These are phyloP conservation scores for Agelas oroides DNA, from an alignment of 37 sponge, comb jelly and placozoan species.

Conservation along the genomic window DNA sequence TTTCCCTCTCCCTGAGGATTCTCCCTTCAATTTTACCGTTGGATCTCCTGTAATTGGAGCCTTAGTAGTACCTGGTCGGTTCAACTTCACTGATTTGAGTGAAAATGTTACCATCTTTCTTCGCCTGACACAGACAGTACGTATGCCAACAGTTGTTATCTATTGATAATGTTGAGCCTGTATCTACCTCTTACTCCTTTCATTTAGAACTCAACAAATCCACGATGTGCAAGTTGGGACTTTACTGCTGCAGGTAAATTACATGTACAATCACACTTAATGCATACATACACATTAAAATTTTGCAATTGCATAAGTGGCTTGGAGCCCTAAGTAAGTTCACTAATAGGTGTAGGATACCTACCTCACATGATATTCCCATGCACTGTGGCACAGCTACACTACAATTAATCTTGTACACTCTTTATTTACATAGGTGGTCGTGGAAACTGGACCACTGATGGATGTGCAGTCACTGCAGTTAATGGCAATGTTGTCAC, in stretches of 20 bases:
- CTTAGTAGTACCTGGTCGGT: neutral
- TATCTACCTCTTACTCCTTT: no score
- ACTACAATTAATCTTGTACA: no score
- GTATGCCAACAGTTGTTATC: no score
- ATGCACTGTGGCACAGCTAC: no score
- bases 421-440: constrained; percentile 18
- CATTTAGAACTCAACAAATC: neutral
- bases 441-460: constrained; percentile 37
- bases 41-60: constrained; percentile 2
- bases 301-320: no score
- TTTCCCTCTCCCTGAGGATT: neutral
- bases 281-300: no score
- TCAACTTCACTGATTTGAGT: neutral
- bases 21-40: neutral
- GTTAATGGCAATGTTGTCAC: neutral
- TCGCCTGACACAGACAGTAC: neutral
- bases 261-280: neutral
- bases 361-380: no score
- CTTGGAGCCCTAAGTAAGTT: no score
- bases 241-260: constrained; percentile 15
- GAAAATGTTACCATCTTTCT: neutral
- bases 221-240: constrained; percentile 26
- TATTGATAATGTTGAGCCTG: no score
- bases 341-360: no score
- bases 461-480: constrained; percentile 14